These are phyloP conservation scores for Pangasianodon gigas DNA, from an alignment of 2,113 vertebrate genomes.

Conservation along the genomic window DNA sequence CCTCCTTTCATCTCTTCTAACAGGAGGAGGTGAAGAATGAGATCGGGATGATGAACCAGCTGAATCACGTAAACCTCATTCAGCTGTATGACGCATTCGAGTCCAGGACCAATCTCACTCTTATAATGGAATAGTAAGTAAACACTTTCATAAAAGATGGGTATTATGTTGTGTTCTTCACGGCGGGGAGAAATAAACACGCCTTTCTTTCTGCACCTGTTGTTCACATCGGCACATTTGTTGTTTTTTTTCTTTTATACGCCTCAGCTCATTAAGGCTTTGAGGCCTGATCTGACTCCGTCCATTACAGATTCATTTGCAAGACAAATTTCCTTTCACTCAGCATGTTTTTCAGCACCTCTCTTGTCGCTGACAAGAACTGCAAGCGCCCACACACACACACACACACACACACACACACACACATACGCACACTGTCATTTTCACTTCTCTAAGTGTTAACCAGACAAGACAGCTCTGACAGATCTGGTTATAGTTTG, in stretches of 20 bases:
- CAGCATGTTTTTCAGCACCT: slow-evolving; percentile 29
- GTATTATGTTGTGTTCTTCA: not conserved
- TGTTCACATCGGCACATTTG: not conserved
- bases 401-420: not conserved
- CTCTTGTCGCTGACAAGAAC: slow-evolving; percentile 28
- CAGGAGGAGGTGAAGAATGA: slow-evolving; percentile 91
- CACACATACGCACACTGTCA: slow-evolving; percentile 32
- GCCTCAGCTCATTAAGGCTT: slow-evolving; percentile 9
- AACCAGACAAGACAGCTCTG: slow-evolving; percentile 17
- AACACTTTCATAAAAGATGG: not conserved
- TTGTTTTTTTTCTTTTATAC: not conserved
- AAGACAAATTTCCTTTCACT: slow-evolving; percentile 38
- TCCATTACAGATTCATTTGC: slow-evolving; percentile 42
- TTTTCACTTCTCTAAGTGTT: slow-evolving; percentile 3
- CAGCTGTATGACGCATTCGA: slow-evolving; percentile 92
- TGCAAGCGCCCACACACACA: slow-evolving; percentile 12
- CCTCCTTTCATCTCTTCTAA: not conserved
- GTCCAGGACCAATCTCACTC: slow-evolving; percentile 78
- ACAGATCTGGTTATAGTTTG: not conserved
- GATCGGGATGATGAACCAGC: slow-evolving; percentile 87
- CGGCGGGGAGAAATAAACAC: not conserved
- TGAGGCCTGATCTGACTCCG: not conserved
- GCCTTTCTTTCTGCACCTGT: not conserved
- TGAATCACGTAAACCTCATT: slow-evolving; percentile 85
- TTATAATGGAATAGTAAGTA: slow-evolving; percentile 90